Evolutionary conservation across 1,140 invertebrate species (phyloP), one percentile per base, ranked within the genome.

Genomic region (Seison nebaliae): DNA sequence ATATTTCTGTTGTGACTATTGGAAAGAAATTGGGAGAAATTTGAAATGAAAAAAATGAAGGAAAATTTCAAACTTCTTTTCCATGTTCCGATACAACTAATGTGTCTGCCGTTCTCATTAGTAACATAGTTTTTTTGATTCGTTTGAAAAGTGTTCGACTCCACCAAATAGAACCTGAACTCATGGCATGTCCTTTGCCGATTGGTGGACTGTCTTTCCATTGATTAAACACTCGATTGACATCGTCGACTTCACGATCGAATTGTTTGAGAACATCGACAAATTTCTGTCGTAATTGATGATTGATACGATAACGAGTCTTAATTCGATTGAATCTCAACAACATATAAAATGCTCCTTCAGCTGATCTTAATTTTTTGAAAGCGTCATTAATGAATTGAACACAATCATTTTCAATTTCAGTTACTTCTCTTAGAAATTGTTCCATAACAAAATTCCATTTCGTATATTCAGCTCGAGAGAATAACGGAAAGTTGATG

Each of bases 351-450:
- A 81, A 59, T 1, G 76, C 75, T 31, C 70, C 66, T 51, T 79
- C 72, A 0, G 78, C 71, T 19, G 68, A 76, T 28, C 72, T 70
- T 20, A 78, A 59, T 41, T 68, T 69, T 36, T 67, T 69, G 49
- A 86, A 83, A 41, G 74, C 75, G 45, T 76, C 67, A 52, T 81
- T 74, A 31, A 83, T 77, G 43, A 80, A 78, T 38, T 64, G 66
- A 46, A 72, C 71, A 0, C 76, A 74, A 49, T 80, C 72, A n/a
- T 66, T 64, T 51, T 84, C 77, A 3, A 83, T 62, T 42, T 62
- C 59, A 5, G 56, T 50, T 0, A 80, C 70, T 49, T 77, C 70
- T 21, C 63, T 66, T 48, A 72, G 66, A 48, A 83, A 79, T 38
- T 65, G 65, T 1, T 65, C 63, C 59, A 76, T 70, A 0, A 76